A percentile compares a stretch with the other conserved stretches of the same genome.
These are phyloP conservation scores for Mesorhabditis sp. DNA, from an alignment of 2,888 invertebrate genomes.

Conservation along the genomic window DNA sequence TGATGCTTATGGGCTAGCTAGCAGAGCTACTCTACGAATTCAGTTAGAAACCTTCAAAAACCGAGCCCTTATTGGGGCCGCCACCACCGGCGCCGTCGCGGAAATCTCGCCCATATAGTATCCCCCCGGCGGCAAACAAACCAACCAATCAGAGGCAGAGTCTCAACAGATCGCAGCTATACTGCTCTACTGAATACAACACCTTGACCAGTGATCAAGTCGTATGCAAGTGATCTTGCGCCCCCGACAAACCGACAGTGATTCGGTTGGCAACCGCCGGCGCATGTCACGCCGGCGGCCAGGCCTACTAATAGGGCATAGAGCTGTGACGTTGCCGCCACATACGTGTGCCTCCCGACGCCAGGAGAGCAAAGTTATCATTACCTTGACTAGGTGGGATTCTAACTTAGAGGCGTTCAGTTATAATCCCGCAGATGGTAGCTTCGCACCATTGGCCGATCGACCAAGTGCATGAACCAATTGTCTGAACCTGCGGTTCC, in stretches of 20 bases:
- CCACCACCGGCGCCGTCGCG: no score
- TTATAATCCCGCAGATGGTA: conserved; percentile 69
- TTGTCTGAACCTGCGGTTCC: conserved; percentile 68
- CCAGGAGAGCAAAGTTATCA: conserved; percentile 20
- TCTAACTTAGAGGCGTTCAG: conserved; percentile 66
- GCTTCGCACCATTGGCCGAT: conserved; percentile 70
- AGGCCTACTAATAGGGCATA: conserved; percentile 25
- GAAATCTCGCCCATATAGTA: no score
- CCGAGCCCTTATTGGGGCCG: no score
- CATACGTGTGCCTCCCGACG: conserved; percentile 24
- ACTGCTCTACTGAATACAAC: conserved; percentile 65
- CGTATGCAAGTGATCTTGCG: conserved; percentile 69
- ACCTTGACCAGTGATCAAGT: conserved; percentile 67
- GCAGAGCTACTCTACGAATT: no score
- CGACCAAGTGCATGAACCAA: conserved; percentile 69
- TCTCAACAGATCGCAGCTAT: conserved; percentile 69
- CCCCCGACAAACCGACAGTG: conserved; percentile 61
- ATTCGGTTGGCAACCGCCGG: conserved; percentile 24
- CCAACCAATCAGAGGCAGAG: conserved; percentile 61
- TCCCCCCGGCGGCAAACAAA: conserved; percentile 22
- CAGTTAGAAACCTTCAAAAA: no score
- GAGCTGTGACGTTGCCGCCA: conserved; percentile 17
- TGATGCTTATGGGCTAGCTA: no score
- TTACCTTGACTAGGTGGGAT: conserved; percentile 66
- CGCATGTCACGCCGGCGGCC: conserved; percentile 13